Conservation (phyloP, 2,113 vertebrate genomes). For the Trachemys scripta region DNA sequence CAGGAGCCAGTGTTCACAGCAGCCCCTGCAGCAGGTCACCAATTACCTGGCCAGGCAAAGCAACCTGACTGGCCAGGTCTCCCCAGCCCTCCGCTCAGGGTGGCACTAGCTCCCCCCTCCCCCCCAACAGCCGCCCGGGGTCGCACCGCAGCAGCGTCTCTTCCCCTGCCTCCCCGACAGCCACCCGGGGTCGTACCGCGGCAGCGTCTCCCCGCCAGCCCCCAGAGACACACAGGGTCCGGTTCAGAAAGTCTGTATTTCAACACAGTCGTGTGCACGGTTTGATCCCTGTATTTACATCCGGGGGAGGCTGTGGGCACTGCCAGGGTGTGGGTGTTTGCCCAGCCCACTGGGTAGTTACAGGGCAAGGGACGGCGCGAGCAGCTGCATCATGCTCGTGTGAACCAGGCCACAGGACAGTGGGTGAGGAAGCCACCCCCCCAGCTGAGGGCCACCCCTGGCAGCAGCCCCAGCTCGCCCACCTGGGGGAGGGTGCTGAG, state of each 20-base stretch:
- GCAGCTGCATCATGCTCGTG: not conserved
- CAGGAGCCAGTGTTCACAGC: not conserved
- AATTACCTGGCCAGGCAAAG: too few species aligned
- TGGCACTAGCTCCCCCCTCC: too few species aligned
- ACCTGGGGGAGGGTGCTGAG: not conserved
- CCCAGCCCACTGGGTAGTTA: slow-evolving; percentile 54
- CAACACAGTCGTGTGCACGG: slow-evolving; percentile 90
- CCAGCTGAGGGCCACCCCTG: slow-evolving; percentile 3
- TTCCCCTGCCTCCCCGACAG: too few species aligned
- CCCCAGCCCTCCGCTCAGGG: not conserved
- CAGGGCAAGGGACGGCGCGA: not conserved
- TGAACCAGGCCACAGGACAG: not conserved
- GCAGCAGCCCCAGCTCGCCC: not conserved
- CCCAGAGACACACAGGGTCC: not conserved
- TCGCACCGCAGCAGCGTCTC: accelerated
- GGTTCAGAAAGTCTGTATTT: slow-evolving; percentile 83
- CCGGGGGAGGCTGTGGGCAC: not conserved
- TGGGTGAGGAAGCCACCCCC: not conserved
- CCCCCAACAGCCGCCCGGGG: not conserved
- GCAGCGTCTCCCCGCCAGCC: accelerated
- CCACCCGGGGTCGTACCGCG: accelerated
- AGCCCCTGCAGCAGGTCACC: too few species aligned
- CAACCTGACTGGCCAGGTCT: too few species aligned
- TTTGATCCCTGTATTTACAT: slow-evolving; percentile 89
- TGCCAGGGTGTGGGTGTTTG: slow-evolving; percentile 18